phyloP scores from a whole-genome alignment of 2,797 vertebrate genomes.

The Valencia hispanica region DNA sequence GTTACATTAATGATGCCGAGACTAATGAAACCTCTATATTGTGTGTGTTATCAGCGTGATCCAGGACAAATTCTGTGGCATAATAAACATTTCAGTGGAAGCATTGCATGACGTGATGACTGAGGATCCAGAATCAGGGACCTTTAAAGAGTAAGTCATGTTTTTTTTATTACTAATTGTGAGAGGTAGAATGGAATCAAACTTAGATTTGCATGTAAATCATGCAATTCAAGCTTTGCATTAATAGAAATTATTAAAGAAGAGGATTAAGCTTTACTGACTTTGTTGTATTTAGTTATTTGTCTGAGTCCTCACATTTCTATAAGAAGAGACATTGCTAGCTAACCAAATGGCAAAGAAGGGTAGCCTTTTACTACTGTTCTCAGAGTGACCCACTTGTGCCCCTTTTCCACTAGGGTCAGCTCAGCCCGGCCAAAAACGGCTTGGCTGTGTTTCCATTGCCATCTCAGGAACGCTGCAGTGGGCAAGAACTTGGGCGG shows the following conservation, averaged over 20 bases:
- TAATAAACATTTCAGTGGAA: slow-evolving; percentile 95
- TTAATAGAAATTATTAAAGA: background rate
- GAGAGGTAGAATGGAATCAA: background rate
- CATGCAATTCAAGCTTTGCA: background rate
- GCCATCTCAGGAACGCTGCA: too few species aligned
- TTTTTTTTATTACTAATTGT: background rate
- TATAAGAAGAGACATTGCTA: too few species aligned
- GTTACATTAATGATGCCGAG: slow-evolving; percentile 2
- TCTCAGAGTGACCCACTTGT: too few species aligned
- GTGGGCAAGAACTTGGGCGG: too few species aligned
- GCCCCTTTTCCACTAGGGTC: too few species aligned
- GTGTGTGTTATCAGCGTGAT: slow-evolving; percentile 85
- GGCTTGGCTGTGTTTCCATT: too few species aligned
- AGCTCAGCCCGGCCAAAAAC: too few species aligned
- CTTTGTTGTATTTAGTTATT: too few species aligned
- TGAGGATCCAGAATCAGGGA: slow-evolving; percentile 91
- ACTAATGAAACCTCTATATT: slow-evolving; percentile 28
- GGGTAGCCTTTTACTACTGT: too few species aligned
- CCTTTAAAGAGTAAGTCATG: slow-evolving; percentile 92
- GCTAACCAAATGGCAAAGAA: too few species aligned
- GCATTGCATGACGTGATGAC: slow-evolving; percentile 97
- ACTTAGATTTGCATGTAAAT: background rate
- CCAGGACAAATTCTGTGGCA: slow-evolving; percentile 98
- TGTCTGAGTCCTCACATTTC: too few species aligned
- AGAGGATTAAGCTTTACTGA: too few species aligned